These are phyloP conservation scores for Oopsacas minuta DNA, from an alignment of 37 sponge, comb jelly and placozoan genomes.

Conservation along the genomic window DNA sequence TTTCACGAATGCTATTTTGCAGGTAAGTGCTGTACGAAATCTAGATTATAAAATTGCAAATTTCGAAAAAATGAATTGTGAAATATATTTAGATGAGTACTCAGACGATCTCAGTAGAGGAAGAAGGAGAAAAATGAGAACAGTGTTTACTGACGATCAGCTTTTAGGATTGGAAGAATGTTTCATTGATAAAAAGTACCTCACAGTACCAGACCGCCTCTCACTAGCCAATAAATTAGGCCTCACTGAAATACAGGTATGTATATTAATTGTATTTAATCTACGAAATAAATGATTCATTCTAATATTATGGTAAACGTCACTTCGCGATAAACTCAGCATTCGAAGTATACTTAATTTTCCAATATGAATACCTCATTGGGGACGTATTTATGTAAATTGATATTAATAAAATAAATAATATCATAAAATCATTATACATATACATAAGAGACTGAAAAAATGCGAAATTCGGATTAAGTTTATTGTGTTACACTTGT, in stretches of 20 bases:
- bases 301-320: neutral
- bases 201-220: slow-evolving; percentile 85
- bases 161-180: slow-evolving; percentile 77
- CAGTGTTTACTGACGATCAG: slow-evolving; percentile 88
- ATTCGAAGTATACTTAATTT: too few relatives aligned
- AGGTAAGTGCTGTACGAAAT: too few relatives aligned
- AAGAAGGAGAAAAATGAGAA: slow-evolving; percentile 62
- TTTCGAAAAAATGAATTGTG: neutral
- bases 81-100: neutral
- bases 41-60: too few relatives aligned
- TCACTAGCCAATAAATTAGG: slow-evolving; percentile 66
- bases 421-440: too few relatives aligned
- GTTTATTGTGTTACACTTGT: too few relatives aligned
- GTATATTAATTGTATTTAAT: neutral
- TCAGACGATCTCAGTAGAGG: slow-evolving; percentile 4
- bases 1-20: slow-evolving; percentile 17
- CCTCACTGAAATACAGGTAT: slow-evolving; percentile 85
- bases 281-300: neutral
- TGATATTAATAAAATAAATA: too few relatives aligned
- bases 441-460: too few relatives aligned
- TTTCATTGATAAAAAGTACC: slow-evolving; percentile 81
- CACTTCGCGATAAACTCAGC: too few relatives aligned
- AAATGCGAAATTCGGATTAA: too few relatives aligned
- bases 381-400: too few relatives aligned
- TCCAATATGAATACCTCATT: too few relatives aligned